These are phyloP conservation scores for Acrocyrtus sp. DNA, from an alignment of 2,888 invertebrate species.

Conservation along the genomic window DNA sequence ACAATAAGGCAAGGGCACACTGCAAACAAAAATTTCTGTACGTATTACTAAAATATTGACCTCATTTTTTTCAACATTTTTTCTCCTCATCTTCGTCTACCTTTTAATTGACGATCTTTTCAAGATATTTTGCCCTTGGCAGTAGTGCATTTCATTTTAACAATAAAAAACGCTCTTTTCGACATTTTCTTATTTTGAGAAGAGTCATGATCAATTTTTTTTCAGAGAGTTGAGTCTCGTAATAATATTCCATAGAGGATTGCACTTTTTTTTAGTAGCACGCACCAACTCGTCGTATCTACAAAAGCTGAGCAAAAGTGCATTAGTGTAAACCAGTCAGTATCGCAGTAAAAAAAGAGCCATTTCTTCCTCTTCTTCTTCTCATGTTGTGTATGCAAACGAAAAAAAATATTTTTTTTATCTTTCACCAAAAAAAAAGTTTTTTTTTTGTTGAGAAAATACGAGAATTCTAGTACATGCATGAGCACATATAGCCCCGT, in stretches of 20 bases:
- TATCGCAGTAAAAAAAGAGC: too few species aligned
- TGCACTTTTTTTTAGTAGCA: too few species aligned
- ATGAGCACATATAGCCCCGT: slow-evolving; percentile 31
- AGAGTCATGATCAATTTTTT: too few species aligned
- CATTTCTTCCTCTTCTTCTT: too few species aligned
- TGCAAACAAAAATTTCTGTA: neutral
- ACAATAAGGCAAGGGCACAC: neutral
- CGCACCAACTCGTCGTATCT: too few species aligned
- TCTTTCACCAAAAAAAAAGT: too few species aligned
- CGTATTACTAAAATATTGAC: slow-evolving; percentile 40
- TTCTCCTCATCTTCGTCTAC: too few species aligned
- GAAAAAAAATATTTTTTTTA: too few species aligned
- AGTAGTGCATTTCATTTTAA: slow-evolving; percentile 22
- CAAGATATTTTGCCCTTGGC: slow-evolving; percentile 38
- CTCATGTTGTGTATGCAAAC: too few species aligned
- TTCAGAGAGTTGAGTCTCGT: too few species aligned
- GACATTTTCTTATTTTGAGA: neutral
- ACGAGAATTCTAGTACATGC: slow-evolving; percentile 39
- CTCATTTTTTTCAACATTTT: too few species aligned
- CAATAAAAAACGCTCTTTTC: slow-evolving; percentile 6
- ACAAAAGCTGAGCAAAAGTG: neutral
- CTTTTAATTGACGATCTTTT: slow-evolving; percentile 46
- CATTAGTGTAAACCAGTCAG: neutral
- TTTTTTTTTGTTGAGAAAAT: neutral
- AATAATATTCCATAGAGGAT: too few species aligned